Percentiles rank a stretch among this genome's conserved stretches.
Evolutionary conservation across 2,113 vertebrate genomes (phyloP).

Genomic region (Stigmatopora nigra): DNA sequence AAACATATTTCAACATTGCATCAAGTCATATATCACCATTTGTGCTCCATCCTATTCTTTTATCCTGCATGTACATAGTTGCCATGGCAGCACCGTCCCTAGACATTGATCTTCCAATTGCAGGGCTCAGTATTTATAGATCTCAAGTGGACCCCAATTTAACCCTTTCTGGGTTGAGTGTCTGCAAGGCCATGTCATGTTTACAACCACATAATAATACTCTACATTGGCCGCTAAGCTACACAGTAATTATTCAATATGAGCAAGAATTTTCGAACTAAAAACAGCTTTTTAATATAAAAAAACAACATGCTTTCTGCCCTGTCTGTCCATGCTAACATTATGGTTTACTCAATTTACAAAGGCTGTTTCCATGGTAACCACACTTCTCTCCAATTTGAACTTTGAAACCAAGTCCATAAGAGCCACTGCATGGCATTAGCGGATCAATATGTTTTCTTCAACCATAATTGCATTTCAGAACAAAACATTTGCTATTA

Average conservation of each 20-base stretch:
- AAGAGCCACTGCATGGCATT: constrained; percentile 11
- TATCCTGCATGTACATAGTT: constrained; percentile 51
- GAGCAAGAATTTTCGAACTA: not conserved
- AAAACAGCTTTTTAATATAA: constrained; percentile 15
- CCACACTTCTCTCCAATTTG: constrained; percentile 44
- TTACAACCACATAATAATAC: constrained; percentile 40
- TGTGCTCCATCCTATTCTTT: constrained; percentile 32
- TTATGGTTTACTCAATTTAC: constrained; percentile 4
- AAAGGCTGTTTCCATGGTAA: constrained; percentile 38
- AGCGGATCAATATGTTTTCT: constrained; percentile 39
- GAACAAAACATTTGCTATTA: not conserved
- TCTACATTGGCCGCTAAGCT: not conserved
- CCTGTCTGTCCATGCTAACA: not conserved
- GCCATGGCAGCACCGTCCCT: constrained; percentile 70
- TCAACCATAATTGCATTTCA: not conserved
- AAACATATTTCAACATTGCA: constrained; percentile 6
- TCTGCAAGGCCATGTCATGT: constrained; percentile 1
- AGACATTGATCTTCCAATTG: constrained; percentile 66
- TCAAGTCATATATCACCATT: constrained; percentile 17
- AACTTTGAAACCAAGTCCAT: constrained; percentile 64
- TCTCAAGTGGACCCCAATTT: constrained; percentile 43
- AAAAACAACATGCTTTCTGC: not conserved
- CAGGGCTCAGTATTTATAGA: constrained; percentile 65
- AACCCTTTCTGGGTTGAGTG: constrained; percentile 27
- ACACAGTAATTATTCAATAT: constrained; percentile 30